Evolutionary conservation across 2,113 vertebrate genomes (phyloP), one percentile per base, ranked within the genome.

Genomic region (Microcebus tavaratra): DNA sequence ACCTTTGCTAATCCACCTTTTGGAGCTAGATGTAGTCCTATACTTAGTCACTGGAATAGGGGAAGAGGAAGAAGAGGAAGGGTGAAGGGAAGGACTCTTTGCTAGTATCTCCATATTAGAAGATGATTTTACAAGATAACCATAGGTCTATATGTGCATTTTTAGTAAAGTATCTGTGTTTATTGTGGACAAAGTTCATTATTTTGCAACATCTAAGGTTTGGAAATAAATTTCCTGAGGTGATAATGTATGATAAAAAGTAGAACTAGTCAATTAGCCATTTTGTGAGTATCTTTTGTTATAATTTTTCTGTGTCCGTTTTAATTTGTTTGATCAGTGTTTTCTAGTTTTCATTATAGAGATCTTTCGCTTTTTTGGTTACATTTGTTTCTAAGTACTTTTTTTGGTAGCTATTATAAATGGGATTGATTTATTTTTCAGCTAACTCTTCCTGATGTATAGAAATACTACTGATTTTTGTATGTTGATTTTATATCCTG

Each of bases 211-310:
- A 50, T 50, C 48, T 50, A 50, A 50, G 48, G 48, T 50, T 50
- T 50, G 48, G 48, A 50, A 50, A 50, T 50, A 50, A 50, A 50
- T 50, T 11, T 50, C 48, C 48, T 50, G 48, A 50, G 12, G 48
- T 12, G 48, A 50, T 3, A 50, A 50, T 50, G 48, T 50, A 50
- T 50, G 48, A 50, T 50, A 50, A 50, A 50, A 50, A 50, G 48
- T 48, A 48, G 12, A 13, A 50, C 48, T 50, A 50, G 48, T 50
- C 10, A 50, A 50, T 50, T 50, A 50, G 48, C 48, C 48, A 50
- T 50, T 50, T 50, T 94, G 57, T 90, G 83, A 90, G 53, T 94
- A 89, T 45, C 23, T 45, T 42, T 94, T 88, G 61, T 48, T 83
- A 42, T n/a, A 63, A 67, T 25, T 73, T 73, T 73, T 42, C 13